phyloP scores from a whole-genome alignment of 2,888 invertebrate species.

The Cantharis flavilabris region DNA sequence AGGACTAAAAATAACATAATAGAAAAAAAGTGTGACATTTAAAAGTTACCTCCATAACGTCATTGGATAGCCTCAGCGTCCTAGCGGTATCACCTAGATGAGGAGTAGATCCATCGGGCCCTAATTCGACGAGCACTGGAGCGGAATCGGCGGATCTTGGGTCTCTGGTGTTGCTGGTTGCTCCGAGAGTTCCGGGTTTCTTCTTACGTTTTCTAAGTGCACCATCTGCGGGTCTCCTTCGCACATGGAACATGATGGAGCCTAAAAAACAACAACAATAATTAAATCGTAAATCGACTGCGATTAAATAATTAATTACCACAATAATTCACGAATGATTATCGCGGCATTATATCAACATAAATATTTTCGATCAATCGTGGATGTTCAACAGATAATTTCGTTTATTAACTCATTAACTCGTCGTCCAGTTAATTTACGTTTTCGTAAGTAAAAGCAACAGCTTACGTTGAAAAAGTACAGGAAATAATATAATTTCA shows the following conservation, averaged over 20 bases:
- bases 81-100: slow-evolving; percentile 65
- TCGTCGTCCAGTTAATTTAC: background rate
- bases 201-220: slow-evolving; percentile 90
- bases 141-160: slow-evolving; percentile 62
- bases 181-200: slow-evolving; percentile 60
- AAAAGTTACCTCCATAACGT: slow-evolving; percentile 67
- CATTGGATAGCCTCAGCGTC: slow-evolving; percentile 64
- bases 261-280: slow-evolving; percentile 61
- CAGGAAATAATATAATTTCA: slow-evolving; percentile 3
- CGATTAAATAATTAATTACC: background rate
- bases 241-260: slow-evolving; percentile 96
- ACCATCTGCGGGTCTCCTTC: slow-evolving; percentile 88
- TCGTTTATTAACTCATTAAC: background rate
- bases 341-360: background rate
- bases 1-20: background rate
- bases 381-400: background rate
- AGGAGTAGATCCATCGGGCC: slow-evolving; percentile 74
- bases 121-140: slow-evolving; percentile 79
- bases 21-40: background rate
- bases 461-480: background rate
- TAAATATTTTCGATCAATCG: background rate
- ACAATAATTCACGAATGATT: background rate
- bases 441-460: background rate
- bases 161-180: slow-evolving; percentile 62
- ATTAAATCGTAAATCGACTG: background rate